phyloP scores from a whole-genome alignment of 2,888 invertebrate species.

The Cheilosia vulpina region DNA sequence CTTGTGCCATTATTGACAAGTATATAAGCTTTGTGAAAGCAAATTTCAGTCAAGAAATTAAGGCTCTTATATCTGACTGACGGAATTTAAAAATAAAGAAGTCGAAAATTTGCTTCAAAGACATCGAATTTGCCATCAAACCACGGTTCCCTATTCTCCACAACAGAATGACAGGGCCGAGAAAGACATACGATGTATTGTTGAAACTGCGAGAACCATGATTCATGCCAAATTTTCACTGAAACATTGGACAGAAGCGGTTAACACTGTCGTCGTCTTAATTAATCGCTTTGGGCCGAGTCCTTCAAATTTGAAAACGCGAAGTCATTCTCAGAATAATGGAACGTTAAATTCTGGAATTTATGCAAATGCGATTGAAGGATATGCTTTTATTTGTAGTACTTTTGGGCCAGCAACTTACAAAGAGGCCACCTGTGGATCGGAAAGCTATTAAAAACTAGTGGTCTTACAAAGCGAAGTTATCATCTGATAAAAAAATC shows the following conservation, averaged over 20 bases:
- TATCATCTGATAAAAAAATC: too few species aligned
- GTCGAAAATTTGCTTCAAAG: background rate
- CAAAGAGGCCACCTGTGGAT: constrained; percentile 2
- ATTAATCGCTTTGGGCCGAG: constrained; percentile 42
- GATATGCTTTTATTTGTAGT: too few species aligned
- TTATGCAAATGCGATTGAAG: too few species aligned
- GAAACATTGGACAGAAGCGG: constrained; percentile 80
- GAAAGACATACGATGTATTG: constrained; percentile 79
- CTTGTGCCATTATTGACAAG: too few species aligned
- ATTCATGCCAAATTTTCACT: too few species aligned
- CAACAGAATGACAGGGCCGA: constrained; percentile 81
- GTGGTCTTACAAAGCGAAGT: too few species aligned
- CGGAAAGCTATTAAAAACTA: too few species aligned
- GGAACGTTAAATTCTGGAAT: too few species aligned
- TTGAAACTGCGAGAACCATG: constrained; percentile 78
- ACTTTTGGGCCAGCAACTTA: too few species aligned
- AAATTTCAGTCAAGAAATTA: background rate
- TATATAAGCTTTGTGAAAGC: background rate
- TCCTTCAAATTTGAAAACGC: too few species aligned
- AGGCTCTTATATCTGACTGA: background rate
- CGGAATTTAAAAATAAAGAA: background rate
- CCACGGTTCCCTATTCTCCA: constrained; percentile 78
- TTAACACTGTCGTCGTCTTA: constrained; percentile 78
- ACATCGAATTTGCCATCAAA: constrained; percentile 76
- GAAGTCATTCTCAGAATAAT: too few species aligned